These are phyloP conservation scores for Cygnus buccinator DNA, from an alignment of 2,113 vertebrate species.

Conservation along the genomic window DNA sequence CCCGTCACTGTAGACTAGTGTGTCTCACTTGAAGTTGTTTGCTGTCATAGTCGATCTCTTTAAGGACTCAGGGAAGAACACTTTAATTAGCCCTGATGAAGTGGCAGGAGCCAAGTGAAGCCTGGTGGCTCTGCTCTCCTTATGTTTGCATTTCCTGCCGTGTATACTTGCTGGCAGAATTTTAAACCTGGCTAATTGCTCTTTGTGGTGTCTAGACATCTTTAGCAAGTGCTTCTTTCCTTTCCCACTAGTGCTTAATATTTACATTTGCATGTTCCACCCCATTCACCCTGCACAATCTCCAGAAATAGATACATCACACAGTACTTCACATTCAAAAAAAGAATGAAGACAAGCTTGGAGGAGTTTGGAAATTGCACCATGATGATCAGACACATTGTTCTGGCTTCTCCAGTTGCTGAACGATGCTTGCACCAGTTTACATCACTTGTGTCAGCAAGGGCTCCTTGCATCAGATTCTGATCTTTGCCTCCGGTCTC, in stretches of 20 bases:
- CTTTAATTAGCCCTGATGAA: slow-evolving; percentile 41
- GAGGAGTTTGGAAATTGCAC: not conserved
- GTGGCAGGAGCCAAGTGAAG: slow-evolving; percentile 27
- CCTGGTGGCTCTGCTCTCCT: slow-evolving; percentile 22
- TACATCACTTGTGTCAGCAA: not conserved
- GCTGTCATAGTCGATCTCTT: slow-evolving; percentile 2
- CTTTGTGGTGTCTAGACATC: slow-evolving; percentile 15
- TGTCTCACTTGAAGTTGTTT: not conserved
- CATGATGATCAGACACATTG: not conserved
- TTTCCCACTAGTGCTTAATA: not conserved
- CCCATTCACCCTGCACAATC: not conserved
- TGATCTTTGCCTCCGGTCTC: not conserved
- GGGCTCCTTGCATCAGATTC: not conserved
- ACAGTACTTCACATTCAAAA: not conserved
- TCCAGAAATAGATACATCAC: not conserved
- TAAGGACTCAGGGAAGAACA: slow-evolving; percentile 15
- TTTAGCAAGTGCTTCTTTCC: not conserved
- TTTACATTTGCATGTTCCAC: not conserved
- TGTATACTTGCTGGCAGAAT: not conserved
- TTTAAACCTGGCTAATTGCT: slow-evolving; percentile 34
- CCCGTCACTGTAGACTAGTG: not conserved
- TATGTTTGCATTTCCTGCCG: slow-evolving; percentile 21
- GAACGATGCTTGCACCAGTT: not conserved
- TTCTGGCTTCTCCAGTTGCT: not conserved
- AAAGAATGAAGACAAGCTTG: not conserved